A percentile compares a stretch with the other conserved stretches of the same genome.
phyloP scores from a whole-genome alignment of 2,113 vertebrate genomes.

The Donacobius atricapilla region DNA sequence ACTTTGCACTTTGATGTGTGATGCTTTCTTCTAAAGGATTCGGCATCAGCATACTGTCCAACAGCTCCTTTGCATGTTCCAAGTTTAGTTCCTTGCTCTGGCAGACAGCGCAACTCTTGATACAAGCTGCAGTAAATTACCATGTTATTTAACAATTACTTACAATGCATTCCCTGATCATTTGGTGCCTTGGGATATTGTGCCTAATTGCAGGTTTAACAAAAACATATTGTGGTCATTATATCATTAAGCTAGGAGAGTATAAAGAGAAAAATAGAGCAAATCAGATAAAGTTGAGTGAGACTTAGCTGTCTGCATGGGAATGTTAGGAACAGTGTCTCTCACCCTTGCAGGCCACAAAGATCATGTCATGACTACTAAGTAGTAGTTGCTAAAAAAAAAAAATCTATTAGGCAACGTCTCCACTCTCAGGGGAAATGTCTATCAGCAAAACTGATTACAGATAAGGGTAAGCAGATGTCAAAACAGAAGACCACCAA shows the following conservation, averaged over 20 bases:
- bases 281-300: background rate
- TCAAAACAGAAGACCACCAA: conserved; percentile 71
- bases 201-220: conserved; percentile 13
- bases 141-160: conserved; percentile 3
- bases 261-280: background rate
- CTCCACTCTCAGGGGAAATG: conserved; percentile 45
- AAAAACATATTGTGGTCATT: background rate
- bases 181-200: background rate
- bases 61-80: background rate
- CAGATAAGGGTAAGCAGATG: conserved; percentile 68
- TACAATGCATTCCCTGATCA: background rate
- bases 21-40: background rate
- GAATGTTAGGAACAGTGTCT: conserved; percentile 7
- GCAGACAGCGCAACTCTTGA: background rate
- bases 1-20: background rate
- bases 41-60: background rate
- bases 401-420: conserved; percentile 37
- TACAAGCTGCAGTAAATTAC: background rate
- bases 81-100: background rate
- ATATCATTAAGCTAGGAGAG: background rate
- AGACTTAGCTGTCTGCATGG: background rate
- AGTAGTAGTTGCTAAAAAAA: conserved; percentile 29
- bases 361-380: conserved; percentile 65
- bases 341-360: conserved; percentile 25
- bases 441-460: conserved; percentile 68